A percentile compares a stretch with the other conserved stretches of the same genome.
Conservation (phyloP, 2,113 vertebrate genomes). For the Dicaeum eximium region DNA sequence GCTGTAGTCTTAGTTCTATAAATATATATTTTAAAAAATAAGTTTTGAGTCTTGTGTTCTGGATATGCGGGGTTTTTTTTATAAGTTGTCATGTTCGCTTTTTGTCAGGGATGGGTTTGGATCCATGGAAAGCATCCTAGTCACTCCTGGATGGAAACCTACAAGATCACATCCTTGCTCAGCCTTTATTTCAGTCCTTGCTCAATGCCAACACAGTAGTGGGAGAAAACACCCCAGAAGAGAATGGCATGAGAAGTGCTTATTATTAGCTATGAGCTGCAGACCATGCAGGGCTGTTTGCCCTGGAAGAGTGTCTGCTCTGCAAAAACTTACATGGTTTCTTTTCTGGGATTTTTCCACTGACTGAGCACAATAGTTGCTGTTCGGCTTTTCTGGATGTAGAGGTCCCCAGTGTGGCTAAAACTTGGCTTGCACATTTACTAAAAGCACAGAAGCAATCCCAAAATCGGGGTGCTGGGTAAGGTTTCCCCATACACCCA, state of each 20-base stretch:
- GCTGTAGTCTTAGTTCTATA: not conserved
- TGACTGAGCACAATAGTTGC: not conserved
- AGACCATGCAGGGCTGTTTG: rapidly evolving
- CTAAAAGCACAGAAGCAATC: not conserved
- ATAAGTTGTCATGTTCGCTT: not conserved
- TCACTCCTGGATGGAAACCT: not conserved
- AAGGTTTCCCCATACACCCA: not conserved
- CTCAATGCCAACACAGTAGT: not conserved
- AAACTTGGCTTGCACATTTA: not conserved
- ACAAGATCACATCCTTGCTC: not conserved
- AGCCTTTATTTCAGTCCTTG: not conserved
- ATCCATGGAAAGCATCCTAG: not conserved
- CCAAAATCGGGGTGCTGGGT: not conserved
- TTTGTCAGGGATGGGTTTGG: rapidly evolving
- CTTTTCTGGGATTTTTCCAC: not conserved
- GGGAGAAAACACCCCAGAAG: not conserved
- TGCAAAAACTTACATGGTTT: rapidly evolving
- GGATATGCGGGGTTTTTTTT: not conserved
- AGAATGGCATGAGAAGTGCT: not conserved
- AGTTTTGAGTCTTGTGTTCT: not conserved
- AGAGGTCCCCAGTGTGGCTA: not conserved
- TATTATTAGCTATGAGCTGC: not conserved
- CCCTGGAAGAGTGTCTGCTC: not conserved
- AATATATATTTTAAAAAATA: not conserved
- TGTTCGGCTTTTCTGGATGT: not conserved